These are phyloP conservation scores for Folsomia manolachei DNA, from an alignment of 2,888 invertebrate genomes.

Conservation along the genomic window DNA sequence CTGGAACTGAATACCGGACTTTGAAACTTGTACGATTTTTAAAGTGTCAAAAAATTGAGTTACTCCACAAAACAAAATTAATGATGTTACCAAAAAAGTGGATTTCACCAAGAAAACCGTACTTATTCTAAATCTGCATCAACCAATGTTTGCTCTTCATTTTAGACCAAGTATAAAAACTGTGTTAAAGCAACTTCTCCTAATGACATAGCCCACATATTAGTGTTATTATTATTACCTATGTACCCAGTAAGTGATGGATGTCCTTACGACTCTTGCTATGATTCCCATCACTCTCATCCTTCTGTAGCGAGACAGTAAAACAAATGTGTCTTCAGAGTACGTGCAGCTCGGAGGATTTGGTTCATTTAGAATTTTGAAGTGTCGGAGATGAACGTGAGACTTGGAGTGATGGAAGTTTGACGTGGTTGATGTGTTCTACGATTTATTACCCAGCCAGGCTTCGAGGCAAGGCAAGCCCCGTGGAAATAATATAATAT, in stretches of 20 bases:
- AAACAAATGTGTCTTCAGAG: background rate
- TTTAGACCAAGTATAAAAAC: background rate
- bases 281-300: background rate
- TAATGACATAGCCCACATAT: background rate
- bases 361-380: background rate
- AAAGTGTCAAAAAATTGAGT: conserved; percentile 1
- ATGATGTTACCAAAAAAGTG: background rate
- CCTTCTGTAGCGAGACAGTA: background rate
- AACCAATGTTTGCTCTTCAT: background rate
- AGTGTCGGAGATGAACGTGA: background rate
- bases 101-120: too few relatives aligned
- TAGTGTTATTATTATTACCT: too few relatives aligned
- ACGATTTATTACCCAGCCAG: background rate
- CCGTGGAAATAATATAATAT: conserved; percentile 37
- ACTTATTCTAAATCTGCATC: background rate
- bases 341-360: background rate
- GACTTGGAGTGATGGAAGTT: conserved; percentile 1
- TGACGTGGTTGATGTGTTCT: conserved; percentile 6
- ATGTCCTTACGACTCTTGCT: background rate
- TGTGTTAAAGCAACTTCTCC: too few relatives aligned
- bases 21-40: conserved; percentile 1
- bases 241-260: background rate
- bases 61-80: background rate
- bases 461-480: conserved; percentile 23
- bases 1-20: too few relatives aligned